Base-by-base conservation (phyloP, 2,888 invertebrate species). In the Agrochola litura region DNA sequence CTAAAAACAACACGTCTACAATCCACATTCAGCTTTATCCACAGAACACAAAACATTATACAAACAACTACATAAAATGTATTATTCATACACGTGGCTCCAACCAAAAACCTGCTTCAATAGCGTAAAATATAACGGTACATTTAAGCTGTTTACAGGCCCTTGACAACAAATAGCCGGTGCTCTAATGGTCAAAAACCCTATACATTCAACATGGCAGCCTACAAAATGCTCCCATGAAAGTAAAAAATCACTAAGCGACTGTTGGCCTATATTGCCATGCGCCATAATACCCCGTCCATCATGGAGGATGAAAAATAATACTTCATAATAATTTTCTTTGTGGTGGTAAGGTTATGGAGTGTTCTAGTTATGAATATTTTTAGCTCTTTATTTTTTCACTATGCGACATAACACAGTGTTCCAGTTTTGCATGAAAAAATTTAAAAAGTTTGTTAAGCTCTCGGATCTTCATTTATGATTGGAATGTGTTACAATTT, bases 301-400 rank as follows among this genome's bases (percentile, higher is more conserved):
- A 91, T 92, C 92, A 92, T 63, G 70, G 70, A 64, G 92, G 90
- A 92, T 93, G 92, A 92, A 92, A 92, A 92, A 92, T 90, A 92
- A 92, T 90, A 90, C 91, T 89, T 87, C 77, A 91, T 92, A 93
- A 93, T 93, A 90, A 93, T 93, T 93, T 92, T 88, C 90, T 89
- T 92, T 91, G 89, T 88, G 86, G 22, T 73, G 9, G 43, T 65
- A 16, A 49, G n/a, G 41, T 9, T 71, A 71, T 49, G 58, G 61
- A 8, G n/a, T 10, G 3, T 61, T 19, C 12, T 64, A 41, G 19
- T 19, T 63, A 25, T 22, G 41, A 12, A 41, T 79, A 56, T 56
- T 65, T 41, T 71, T 41, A 41, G 25, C 16, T 54, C 4, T 16
- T 54, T 70, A 70, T 72, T 43, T 25, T 30, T 22, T 70, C 2